Percentiles rank a stretch among this genome's conserved stretches.
phyloP scores from a whole-genome alignment of 64 coral and sea anemone species.

The Acropora yongei region DNA sequence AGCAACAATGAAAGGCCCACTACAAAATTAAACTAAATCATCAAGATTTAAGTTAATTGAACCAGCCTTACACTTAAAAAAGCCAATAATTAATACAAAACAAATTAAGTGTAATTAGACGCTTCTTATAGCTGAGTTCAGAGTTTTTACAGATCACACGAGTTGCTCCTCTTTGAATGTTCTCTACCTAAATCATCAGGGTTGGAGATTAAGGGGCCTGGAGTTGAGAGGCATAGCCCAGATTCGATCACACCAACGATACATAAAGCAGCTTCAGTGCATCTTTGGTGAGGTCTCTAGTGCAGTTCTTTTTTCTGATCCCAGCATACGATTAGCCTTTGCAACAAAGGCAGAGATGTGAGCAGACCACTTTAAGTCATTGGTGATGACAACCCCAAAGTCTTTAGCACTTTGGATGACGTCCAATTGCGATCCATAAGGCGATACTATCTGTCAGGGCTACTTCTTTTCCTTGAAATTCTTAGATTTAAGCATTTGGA shows the following conservation, averaged over 20 bases:
- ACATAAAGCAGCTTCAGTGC: background rate
- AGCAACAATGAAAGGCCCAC: too few species aligned
- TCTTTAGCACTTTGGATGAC: constrained; percentile 57
- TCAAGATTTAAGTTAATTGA: too few species aligned
- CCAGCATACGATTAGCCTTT: constrained; percentile 55
- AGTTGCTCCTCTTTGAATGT: constrained; percentile 22
- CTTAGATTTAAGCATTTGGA: constrained; percentile 46
- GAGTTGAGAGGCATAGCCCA: constrained; percentile 41
- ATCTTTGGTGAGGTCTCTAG: constrained; percentile 20
- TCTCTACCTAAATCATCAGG: background rate
- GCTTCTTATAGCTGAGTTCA: too few species aligned
- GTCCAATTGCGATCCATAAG: constrained; percentile 3
- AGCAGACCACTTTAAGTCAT: constrained; percentile 43
- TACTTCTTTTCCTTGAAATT: constrained; percentile 74
- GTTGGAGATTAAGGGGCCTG: constrained; percentile 27
- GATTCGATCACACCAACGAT: background rate
- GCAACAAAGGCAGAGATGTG: constrained; percentile 51
- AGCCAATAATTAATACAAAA: background rate
- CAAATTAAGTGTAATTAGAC: too few species aligned
- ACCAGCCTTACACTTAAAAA: too few species aligned
- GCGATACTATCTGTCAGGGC: constrained; percentile 38
- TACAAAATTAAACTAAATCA: too few species aligned
- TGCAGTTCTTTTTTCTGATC: constrained; percentile 20
- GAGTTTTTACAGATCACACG: constrained; percentile 12
- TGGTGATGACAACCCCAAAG: constrained; percentile 37